Base-by-base conservation (phyloP, 1,140 invertebrate species). In the Hypothenemus hampei region DNA sequence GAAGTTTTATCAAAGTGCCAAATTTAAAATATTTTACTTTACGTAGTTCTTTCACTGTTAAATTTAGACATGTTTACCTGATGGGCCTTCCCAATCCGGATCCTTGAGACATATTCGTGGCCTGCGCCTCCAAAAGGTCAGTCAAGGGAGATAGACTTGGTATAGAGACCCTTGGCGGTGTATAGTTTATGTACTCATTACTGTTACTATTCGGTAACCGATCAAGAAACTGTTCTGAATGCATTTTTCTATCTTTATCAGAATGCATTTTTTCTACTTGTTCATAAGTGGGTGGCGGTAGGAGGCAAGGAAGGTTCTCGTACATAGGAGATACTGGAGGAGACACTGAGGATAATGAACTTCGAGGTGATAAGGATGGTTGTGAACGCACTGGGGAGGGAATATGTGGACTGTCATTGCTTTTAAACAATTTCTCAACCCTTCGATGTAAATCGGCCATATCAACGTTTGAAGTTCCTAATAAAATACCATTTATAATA, bases 361-460 rank as follows among this genome's bases (percentile, higher is more conserved):
- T 92, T 58, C 87, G 77, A 0, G 89, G 88, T 3, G 88, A 91
- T 6, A 91, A 65, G 20, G 84, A 86, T 0, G 81, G 79, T 72
- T 84, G 81, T 0, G 81, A 81, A 51, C 77, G 69, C 3, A 75
- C 75, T 3, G 81, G 74, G n/a, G 78, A 79, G 0, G 80, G 73
- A 39, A 79, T 78, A 39, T 78, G 69, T 53, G 73, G 77, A 31
- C 74, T 72, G 10, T 75, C 71, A 21, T 72, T 74, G 24, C 71
- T 72, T 19, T 80, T 79, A 0, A 84, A 70, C 61, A 85, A 61
- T 60, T 81, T 74, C 70, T 90, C 87, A 13, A 89, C 87, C 58
- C 87, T 77, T 57, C 85, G 77, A 61, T 91, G 88, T n/a, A 93
- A 72, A 71, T 91, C 88, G 2, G 85, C 82, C 81, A 91, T 89